These are phyloP conservation scores for Hypotaenidia okinawae DNA, from an alignment of 2,797 vertebrate genomes.

Conservation along the genomic window DNA sequence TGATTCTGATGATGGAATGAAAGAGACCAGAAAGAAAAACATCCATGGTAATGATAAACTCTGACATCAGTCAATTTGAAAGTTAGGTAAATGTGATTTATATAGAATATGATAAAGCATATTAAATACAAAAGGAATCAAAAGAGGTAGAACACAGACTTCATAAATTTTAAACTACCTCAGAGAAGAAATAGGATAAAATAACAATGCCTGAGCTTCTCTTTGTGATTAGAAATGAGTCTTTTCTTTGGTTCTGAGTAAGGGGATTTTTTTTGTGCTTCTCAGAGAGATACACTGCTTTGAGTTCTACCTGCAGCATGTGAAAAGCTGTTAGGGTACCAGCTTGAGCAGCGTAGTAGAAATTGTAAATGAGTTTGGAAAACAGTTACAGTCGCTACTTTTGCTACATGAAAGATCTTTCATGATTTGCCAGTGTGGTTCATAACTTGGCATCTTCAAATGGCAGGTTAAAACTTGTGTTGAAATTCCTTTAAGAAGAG, in stretches of 20 bases:
- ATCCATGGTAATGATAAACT: conserved; percentile 78
- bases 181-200: neutral
- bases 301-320: neutral
- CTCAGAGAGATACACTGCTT: neutral
- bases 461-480: neutral
- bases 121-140: neutral
- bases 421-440: neutral
- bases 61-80: neutral
- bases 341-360: neutral
- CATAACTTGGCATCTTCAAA: neutral
- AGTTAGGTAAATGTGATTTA: neutral
- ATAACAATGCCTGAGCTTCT: neutral
- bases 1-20: conserved; percentile 82
- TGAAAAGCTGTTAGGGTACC: neutral
- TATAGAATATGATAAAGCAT: neutral
- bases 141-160: neutral
- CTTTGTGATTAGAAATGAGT: neutral
- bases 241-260: neutral
- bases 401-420: neutral
- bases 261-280: neutral
- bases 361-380: neutral
- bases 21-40: conserved; percentile 75
- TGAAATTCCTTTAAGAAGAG: neutral
- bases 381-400: neutral
- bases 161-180: neutral